Percentiles rank a stretch among this genome's conserved stretches.
phyloP scores from a whole-genome alignment of 2,888 invertebrate species.

The Machimus atricapillus region DNA sequence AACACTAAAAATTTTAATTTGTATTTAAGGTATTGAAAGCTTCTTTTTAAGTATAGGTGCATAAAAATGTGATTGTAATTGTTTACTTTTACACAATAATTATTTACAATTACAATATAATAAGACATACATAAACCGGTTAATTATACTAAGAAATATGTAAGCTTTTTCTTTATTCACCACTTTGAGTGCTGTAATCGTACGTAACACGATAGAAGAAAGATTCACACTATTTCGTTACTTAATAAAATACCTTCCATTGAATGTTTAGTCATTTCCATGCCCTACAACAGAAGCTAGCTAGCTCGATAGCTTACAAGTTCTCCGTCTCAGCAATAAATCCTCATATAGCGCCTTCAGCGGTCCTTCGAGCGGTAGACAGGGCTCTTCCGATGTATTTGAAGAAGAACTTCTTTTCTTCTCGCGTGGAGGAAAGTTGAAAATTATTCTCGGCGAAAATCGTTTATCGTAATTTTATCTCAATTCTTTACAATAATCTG shows the following conservation, averaged over 20 bases:
- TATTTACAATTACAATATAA: too few relatives aligned
- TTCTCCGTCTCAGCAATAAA: not conserved
- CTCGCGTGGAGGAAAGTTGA: not conserved
- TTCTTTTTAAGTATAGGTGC: too few relatives aligned
- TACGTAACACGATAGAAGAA: not conserved
- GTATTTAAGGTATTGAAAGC: too few relatives aligned
- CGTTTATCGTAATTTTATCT: conserved; percentile 38
- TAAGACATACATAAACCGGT: not conserved
- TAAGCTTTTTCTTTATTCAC: not conserved
- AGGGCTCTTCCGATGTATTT: not conserved
- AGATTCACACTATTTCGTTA: not conserved
- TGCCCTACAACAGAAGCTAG: not conserved
- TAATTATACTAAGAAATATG: not conserved
- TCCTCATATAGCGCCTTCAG: not conserved
- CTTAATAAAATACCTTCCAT: not conserved
- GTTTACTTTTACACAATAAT: too few relatives aligned
- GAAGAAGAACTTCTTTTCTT: not conserved
- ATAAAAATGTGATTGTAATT: too few relatives aligned
- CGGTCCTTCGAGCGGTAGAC: not conserved
- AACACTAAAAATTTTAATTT: too few relatives aligned
- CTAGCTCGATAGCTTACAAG: not conserved
- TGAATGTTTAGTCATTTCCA: not conserved
- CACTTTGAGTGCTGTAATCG: not conserved
- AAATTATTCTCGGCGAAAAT: conserved; percentile 29
- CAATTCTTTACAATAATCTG: conserved; percentile 38